Percentiles rank a stretch among this genome's conserved stretches.
Conservation (phyloP, 2,797 vertebrate genomes). For the Trachurus trachurus region DNA sequence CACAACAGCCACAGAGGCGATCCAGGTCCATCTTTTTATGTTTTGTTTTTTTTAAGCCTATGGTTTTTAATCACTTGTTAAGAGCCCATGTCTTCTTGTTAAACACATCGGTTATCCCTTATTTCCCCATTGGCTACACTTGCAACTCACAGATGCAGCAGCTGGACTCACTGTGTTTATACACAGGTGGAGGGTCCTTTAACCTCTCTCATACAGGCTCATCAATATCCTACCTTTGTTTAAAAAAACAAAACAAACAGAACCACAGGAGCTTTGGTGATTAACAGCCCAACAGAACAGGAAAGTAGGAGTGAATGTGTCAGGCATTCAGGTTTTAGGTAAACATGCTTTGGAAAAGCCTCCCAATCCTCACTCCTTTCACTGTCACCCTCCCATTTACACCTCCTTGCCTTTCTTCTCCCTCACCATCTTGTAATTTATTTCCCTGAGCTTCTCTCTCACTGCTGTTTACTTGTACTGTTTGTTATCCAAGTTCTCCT, state of each 20-base stretch:
- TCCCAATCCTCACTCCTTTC: background rate
- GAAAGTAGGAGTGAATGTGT: constrained; percentile 19
- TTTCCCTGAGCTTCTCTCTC: constrained; percentile 19
- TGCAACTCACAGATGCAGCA: constrained; percentile 23
- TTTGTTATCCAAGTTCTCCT: constrained; percentile 16
- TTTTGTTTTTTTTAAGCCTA: no score
- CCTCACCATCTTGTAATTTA: constrained; percentile 3
- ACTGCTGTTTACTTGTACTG: constrained; percentile 25
- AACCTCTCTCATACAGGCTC: background rate
- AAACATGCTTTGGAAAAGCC: background rate
- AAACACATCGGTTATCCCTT: constrained; percentile 11
- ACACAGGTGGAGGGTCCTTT: constrained; percentile 19
- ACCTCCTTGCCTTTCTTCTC: constrained; percentile 6
- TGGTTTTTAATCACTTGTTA: constrained; percentile 10
- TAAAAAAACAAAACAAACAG: constrained; percentile 17
- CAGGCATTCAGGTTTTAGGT: constrained; percentile 14
- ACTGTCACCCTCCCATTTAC: background rate
- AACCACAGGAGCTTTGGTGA: constrained; percentile 16
- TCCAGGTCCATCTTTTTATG: no score
- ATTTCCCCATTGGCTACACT: constrained; percentile 3
- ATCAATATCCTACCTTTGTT: constrained; percentile 22
- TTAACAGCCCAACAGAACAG: constrained; percentile 7
- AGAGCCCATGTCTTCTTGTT: background rate
- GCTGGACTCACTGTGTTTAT: background rate
- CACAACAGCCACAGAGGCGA: no score